Evolutionary conservation across 2,888 invertebrate species (phyloP).

Genomic region (Eristalis arbustorum): DNA sequence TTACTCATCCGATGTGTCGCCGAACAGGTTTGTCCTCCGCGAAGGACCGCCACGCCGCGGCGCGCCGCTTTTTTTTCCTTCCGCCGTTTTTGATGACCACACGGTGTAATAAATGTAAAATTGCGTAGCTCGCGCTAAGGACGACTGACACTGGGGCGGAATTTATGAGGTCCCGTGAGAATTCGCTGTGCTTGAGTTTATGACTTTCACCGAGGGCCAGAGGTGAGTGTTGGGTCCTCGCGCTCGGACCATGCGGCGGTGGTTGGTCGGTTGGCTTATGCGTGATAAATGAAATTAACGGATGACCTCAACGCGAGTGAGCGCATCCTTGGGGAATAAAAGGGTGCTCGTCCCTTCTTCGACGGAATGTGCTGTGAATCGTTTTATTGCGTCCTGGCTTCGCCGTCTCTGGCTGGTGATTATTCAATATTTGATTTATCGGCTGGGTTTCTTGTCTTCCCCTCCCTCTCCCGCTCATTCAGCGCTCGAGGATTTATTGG

Average conservation of each 20-base stretch:
- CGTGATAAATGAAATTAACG: constrained; percentile 59
- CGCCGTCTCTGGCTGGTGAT: not conserved
- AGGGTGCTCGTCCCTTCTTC: not conserved
- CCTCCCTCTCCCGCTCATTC: too few relatives aligned
- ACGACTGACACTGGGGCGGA: constrained; percentile 14
- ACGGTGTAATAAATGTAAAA: constrained; percentile 32
- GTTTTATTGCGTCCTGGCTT: not conserved
- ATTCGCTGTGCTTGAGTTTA: constrained; percentile 59
- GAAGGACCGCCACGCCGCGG: constrained; percentile 40
- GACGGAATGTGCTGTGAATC: not conserved
- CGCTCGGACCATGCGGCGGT: constrained; percentile 47
- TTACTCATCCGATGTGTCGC: not conserved
- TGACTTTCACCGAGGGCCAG: constrained; percentile 56
- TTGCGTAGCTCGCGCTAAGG: constrained; percentile 48
- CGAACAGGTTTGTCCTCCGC: constrained; percentile 42
- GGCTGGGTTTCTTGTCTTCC: not conserved
- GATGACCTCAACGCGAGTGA: constrained; percentile 48
- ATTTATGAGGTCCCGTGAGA: constrained; percentile 68
- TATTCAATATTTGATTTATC: not conserved
- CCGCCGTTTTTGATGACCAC: not conserved
- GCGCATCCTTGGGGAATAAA: not conserved
- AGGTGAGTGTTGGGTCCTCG: constrained; percentile 20
- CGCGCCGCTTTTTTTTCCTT: too few relatives aligned
- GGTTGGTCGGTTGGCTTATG: constrained; percentile 35
- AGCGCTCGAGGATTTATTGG: not conserved